Conservation (phyloP, 2,113 vertebrate genomes). For the Saguinus imperator region DNA sequence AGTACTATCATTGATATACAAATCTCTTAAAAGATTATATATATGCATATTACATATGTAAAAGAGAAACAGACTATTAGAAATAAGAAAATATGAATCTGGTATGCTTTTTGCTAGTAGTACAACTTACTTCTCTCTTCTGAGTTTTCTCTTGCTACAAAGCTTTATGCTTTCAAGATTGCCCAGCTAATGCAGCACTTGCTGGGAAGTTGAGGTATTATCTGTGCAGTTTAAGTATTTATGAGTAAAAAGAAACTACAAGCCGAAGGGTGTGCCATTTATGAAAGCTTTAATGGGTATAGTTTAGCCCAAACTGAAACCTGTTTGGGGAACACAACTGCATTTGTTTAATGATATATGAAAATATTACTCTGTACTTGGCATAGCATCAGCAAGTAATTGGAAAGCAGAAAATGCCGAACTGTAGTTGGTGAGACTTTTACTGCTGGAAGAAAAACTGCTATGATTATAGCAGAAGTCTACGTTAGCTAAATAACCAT, state of each 20-base stretch:
- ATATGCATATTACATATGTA: background rate
- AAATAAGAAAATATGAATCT: constrained; percentile 50
- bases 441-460: constrained; percentile 75
- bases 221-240: constrained; percentile 77
- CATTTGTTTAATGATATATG: constrained; percentile 79
- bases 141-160: constrained; percentile 45
- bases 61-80: background rate
- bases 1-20: background rate
- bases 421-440: constrained; percentile 67
- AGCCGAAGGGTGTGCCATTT: constrained; percentile 72
- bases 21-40: background rate
- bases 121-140: constrained; percentile 49
- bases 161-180: constrained; percentile 66
- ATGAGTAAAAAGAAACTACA: constrained; percentile 70
- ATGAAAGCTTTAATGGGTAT: constrained; percentile 78
- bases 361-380: constrained; percentile 76
- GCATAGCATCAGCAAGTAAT: constrained; percentile 75
- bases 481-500: constrained; percentile 25
- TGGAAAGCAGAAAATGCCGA: constrained; percentile 72
- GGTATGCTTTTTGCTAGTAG: background rate
- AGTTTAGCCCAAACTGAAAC: constrained; percentile 75
- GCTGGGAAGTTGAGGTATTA: constrained; percentile 77
- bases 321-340: constrained; percentile 70
- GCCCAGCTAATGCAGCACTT: constrained; percentile 67
- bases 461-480: constrained; percentile 72